Base-by-base conservation (phyloP, 2,113 vertebrate species). In the Pteruthius melanotis region DNA sequence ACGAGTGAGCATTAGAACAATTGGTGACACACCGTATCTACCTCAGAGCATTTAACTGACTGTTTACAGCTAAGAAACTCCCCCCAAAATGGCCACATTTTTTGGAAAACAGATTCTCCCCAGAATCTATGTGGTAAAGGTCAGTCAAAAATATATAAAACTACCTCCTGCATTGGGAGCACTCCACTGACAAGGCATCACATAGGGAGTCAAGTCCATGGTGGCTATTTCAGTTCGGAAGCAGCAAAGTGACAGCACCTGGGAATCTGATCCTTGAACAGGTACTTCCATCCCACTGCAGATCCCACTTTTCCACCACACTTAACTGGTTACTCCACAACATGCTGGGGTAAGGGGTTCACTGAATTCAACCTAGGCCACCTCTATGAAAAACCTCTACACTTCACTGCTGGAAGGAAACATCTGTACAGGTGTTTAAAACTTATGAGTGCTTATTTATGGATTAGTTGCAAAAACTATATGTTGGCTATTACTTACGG, bases 321-420 rank as follows among this genome's bases (percentile, higher is more conserved):
- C 6, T 63, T 23, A 20, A 26, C 21, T 11, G 7, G 13, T 30
- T 82, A 71, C 57, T 57, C 18, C 54, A 37, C 30, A 76, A 28
- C 15, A 21, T 2, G 13, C 1, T 39, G 14, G 4, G 14, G 0
- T 33, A 57, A 77, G 13, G 7, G 37, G 8, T 18, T n/a, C 47
- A 33, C 49, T 24, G 44, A 79, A 28, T 35, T 63, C 26, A 37
- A 40, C 15, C 31, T 45, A 60, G 65, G 30, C 17, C 54, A 87
- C 33, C 10, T 3, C 9, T 6, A 10, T 1, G 1, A 81, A 72
- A 87, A 87, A 20, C 8, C n/a, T 39, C 56, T 39, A 26, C 19
- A 31, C 19, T 33, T 15, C 28, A 28, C 19, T 40, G 42, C 42
- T 78, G 33, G 39, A 80, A 93, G 35, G 18, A 54, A 72, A 86